A percentile compares a stretch with the other conserved stretches of the same genome.
phyloP scores from a whole-genome alignment of 2,888 invertebrate species.

The Eupithecia subfuscata region DNA sequence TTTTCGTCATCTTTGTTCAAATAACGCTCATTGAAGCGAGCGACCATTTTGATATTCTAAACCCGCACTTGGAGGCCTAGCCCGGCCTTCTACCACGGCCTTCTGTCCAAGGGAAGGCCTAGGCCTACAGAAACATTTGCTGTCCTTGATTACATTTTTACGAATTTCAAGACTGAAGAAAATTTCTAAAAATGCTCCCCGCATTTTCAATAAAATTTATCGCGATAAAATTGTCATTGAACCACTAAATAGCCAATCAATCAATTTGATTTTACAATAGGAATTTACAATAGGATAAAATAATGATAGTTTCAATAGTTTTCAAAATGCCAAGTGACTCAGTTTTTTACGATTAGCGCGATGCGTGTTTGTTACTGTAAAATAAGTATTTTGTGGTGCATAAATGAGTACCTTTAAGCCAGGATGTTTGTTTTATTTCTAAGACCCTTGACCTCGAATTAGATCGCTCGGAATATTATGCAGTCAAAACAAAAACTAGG shows the following conservation, averaged over 20 bases:
- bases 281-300: conserved; percentile 22
- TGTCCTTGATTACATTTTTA: background rate
- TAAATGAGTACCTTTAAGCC: conserved; percentile 64
- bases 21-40: background rate
- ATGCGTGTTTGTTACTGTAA: conserved; percentile 54
- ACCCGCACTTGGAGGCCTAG: background rate
- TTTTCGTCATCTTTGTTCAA: background rate
- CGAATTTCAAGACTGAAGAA: too few relatives aligned
- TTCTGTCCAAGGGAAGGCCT: too few relatives aligned
- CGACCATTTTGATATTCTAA: conserved; percentile 4
- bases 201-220: background rate
- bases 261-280: conserved; percentile 27
- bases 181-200: background rate
- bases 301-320: conserved; percentile 34
- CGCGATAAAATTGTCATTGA: conserved; percentile 36
- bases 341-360: conserved; percentile 60
- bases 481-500: conserved; percentile 30
- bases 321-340: conserved; percentile 46
- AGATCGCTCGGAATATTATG: background rate
- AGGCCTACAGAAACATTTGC: background rate
- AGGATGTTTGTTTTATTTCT: conserved; percentile 54
- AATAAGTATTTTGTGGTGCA: conserved; percentile 62
- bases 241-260: conserved; percentile 13
- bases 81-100: too few relatives aligned
- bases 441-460: background rate